These are phyloP conservation scores for Oenanthe oenanthe DNA, from an alignment of 2,113 vertebrate genomes.

Conservation along the genomic window DNA sequence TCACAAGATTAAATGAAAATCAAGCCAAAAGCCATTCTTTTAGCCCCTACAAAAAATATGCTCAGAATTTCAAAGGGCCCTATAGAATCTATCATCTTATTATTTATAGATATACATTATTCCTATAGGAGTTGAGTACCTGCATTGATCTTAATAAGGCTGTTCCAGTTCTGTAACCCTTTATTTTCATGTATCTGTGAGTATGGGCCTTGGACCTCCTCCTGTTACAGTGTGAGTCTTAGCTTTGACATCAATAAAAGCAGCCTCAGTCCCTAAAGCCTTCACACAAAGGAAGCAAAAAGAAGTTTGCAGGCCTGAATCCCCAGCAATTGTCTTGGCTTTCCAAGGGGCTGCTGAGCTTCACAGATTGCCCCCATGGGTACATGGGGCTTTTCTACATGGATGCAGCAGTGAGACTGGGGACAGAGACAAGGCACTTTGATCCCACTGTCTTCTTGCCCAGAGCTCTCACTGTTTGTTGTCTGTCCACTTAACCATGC, in stretches of 20 bases:
- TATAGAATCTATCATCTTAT: constrained; percentile 36
- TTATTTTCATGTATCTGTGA: background rate
- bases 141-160: constrained; percentile 35
- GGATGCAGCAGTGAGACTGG: background rate
- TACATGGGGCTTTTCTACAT: background rate
- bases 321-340: background rate
- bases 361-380: background rate
- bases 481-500: background rate
- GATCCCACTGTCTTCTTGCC: background rate
- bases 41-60: background rate
- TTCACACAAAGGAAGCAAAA: background rate
- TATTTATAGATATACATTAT: constrained; percentile 58
- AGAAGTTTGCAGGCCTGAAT: background rate
- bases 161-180: constrained; percentile 14
- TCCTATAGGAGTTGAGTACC: constrained; percentile 11
- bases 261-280: background rate
- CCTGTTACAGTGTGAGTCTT: background rate
- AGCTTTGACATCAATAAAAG: background rate
- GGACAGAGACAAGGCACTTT: background rate
- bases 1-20: constrained; percentile 53
- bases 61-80: constrained; percentile 50
- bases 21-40: constrained; percentile 18
- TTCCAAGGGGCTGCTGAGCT: background rate
- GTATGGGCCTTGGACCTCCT: background rate
- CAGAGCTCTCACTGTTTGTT: background rate